A percentile compares a stretch with the other conserved stretches of the same genome.
These are phyloP conservation scores for Scalopus aquaticus DNA, from an alignment of 2,113 vertebrate species.

Conservation along the genomic window DNA sequence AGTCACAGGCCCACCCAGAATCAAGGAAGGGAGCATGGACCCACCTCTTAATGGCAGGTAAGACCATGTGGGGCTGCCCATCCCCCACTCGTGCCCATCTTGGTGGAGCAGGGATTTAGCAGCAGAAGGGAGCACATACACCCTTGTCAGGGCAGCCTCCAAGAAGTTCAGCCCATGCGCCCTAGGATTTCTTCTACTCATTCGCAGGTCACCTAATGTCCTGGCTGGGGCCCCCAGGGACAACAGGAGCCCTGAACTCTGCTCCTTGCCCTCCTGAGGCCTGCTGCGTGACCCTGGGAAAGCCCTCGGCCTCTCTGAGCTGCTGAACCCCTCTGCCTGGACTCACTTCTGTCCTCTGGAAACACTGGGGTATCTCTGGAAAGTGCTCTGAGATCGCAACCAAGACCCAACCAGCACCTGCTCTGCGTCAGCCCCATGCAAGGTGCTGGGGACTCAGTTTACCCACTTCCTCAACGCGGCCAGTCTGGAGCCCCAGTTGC, in stretches of 20 bases:
- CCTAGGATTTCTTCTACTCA: not conserved
- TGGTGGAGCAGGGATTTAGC: not conserved
- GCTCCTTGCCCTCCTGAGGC: not conserved
- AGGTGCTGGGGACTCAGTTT: not conserved
- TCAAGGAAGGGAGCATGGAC: not conserved
- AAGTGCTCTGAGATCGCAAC: not conserved
- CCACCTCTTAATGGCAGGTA: not conserved
- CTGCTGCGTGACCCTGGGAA: not conserved
- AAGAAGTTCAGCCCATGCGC: not conserved
- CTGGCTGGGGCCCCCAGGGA: not conserved
- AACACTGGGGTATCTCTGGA: accelerated
- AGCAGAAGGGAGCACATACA: accelerated
- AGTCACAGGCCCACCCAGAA: not conserved
- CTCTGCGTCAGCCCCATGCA: not conserved
- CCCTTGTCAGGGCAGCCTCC: not conserved
- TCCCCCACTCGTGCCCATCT: not conserved
- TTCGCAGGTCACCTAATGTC: not conserved
- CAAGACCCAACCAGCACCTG: not conserved
- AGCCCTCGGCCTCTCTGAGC: not conserved
- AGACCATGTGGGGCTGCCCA: not conserved
- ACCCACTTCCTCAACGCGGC: not conserved
- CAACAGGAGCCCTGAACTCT: not conserved
- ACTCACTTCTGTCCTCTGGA: not conserved
- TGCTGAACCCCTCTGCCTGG: too few species aligned
- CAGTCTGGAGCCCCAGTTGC: not conserved